These are phyloP conservation scores for Parauchenoglanis punctatus DNA, from an alignment of 2,797 vertebrate genomes.

Conservation along the genomic window DNA sequence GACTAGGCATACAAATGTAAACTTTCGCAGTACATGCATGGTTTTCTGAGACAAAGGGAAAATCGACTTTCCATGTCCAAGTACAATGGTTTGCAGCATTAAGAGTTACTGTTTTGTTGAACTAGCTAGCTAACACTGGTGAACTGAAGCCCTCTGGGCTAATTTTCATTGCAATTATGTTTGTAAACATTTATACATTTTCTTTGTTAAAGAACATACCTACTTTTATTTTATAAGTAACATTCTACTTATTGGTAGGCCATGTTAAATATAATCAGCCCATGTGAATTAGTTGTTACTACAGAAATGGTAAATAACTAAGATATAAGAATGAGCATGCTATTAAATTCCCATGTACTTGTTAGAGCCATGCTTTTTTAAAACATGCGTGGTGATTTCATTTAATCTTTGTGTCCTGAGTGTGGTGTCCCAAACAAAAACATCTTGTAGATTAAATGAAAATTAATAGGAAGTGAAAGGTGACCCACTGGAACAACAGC, in stretches of 20 bases:
- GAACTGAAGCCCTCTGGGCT: background rate
- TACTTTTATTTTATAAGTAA: background rate
- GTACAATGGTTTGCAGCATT: background rate
- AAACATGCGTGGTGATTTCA: background rate
- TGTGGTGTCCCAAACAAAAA: background rate
- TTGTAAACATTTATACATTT: background rate
- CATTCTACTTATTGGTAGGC: background rate
- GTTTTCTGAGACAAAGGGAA: background rate
- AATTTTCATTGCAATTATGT: background rate
- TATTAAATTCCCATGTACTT: background rate
- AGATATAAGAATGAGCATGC: background rate
- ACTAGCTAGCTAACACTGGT: background rate
- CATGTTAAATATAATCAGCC: background rate
- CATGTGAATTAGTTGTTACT: background rate
- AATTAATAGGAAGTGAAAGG: background rate
- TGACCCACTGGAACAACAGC: background rate
- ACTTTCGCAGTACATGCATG: background rate
- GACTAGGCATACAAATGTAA: background rate
- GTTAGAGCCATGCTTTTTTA: background rate
- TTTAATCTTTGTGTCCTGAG: background rate
- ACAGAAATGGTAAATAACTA: background rate
- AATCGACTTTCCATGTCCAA: no score
- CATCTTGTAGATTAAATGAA: background rate
- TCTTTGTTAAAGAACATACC: background rate
- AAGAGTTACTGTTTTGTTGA: background rate